Conservation (phyloP, 2,888 invertebrate genomes). For the Oscheius sp. region DNA sequence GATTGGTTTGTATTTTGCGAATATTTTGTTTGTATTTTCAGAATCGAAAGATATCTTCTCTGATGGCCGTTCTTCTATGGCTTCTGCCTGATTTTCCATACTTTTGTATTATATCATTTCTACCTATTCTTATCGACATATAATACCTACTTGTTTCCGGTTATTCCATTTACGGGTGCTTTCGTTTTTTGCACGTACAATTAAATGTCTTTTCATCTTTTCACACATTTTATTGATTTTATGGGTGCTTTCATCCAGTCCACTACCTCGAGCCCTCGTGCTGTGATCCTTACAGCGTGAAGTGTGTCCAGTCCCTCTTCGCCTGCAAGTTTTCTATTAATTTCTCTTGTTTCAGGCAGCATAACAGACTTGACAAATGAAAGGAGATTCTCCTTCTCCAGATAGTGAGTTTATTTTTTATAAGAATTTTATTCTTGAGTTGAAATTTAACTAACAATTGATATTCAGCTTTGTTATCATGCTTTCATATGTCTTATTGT, state of each 20-base stretch:
- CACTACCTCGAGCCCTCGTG: conserved; percentile 8
- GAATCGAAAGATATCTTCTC: too few relatives aligned
- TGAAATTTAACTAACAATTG: too few relatives aligned
- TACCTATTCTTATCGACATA: background rate
- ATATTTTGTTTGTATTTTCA: too few relatives aligned
- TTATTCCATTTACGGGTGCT: background rate
- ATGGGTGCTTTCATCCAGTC: conserved; percentile 1
- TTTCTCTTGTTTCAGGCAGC: background rate
- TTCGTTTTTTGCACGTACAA: too few relatives aligned
- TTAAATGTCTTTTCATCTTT: background rate
- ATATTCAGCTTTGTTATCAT: background rate
- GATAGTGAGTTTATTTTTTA: conserved; percentile 2
- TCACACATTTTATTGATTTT: background rate
- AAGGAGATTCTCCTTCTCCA: conserved; percentile 1
- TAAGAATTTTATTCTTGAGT: background rate
- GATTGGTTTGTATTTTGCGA: too few relatives aligned
- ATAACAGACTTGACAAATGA: background rate
- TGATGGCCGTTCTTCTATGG: too few relatives aligned
- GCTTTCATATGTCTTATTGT: background rate
- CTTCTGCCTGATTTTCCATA: too few relatives aligned
- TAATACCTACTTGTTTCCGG: background rate
- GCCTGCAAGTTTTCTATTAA: background rate
- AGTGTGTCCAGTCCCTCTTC: background rate
- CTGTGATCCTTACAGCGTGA: conserved; percentile 22
- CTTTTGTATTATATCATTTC: too few relatives aligned